Conservation (phyloP, 2,888 invertebrate genomes). For the Drosophila leonis region DNA sequence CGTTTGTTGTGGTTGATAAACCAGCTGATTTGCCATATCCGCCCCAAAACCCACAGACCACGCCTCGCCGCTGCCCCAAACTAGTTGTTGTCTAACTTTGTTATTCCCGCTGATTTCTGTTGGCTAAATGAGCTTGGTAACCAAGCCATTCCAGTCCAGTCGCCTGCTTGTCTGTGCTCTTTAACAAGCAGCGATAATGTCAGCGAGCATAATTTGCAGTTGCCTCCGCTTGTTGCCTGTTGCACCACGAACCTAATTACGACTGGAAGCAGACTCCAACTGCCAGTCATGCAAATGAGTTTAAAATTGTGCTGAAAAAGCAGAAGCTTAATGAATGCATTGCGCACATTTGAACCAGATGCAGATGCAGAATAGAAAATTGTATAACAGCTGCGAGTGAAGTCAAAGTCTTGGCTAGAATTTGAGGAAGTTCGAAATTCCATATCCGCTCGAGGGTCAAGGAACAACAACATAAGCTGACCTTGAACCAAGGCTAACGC, state of each 20-base stretch:
- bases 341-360: conserved; percentile 38
- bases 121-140: conserved; percentile 31
- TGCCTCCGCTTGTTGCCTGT: conserved; percentile 40
- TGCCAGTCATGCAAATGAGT: conserved; percentile 60
- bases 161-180: background rate
- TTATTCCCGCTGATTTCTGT: conserved; percentile 20
- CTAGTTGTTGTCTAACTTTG: conserved; percentile 22
- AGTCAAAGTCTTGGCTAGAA: background rate
- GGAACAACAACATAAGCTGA: conserved; percentile 3
- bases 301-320: conserved; percentile 48
- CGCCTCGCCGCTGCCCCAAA: background rate
- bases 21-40: conserved; percentile 49
- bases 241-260: conserved; percentile 53
- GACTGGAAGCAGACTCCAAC: background rate
- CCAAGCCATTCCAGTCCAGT: too few species aligned
- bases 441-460: conserved; percentile 6
- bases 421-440: background rate
- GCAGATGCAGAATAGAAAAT: conserved; percentile 20
- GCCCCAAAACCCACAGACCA: background rate
- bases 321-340: conserved; percentile 53
- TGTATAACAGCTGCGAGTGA: conserved; percentile 22
- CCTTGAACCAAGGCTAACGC: conserved; percentile 35
- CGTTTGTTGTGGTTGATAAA: conserved; percentile 71
- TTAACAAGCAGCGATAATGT: conserved; percentile 31
- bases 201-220: conserved; percentile 15